Conservation (phyloP, 2,113 vertebrate species). For the Microcebus lehilahytsara region DNA sequence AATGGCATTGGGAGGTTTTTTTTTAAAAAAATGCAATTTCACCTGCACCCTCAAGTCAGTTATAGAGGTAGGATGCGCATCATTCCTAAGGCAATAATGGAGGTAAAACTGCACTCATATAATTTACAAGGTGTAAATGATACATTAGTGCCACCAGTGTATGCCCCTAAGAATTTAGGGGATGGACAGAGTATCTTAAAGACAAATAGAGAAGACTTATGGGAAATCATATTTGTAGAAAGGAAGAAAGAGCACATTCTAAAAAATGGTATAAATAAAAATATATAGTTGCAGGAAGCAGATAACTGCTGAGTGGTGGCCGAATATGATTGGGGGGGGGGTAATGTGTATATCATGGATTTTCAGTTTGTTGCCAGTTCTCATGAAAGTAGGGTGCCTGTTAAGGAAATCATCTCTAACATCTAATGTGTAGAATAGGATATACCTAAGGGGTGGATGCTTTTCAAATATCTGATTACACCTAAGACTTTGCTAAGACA, state of each 20-base stretch:
- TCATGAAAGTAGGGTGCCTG: not conserved
- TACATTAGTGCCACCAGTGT: not conserved
- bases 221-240: not conserved
- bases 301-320: not conserved
- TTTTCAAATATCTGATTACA: not conserved
- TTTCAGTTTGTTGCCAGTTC: not conserved
- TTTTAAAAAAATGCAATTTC: not conserved
- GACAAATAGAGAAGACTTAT: not conserved
- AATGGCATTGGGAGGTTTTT: not conserved
- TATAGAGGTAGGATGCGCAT: not conserved
- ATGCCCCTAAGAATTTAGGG: not conserved
- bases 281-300: not conserved
- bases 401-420: not conserved
- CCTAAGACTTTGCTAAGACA: not conserved
- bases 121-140: not conserved
- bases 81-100: not conserved
- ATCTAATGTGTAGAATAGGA: not conserved
- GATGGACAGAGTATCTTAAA: not conserved
- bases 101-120: not conserved
- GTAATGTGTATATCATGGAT: not conserved
- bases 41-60: not conserved
- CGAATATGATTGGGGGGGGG: fast-evolving
- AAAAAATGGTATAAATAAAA: not conserved
- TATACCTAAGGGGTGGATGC: not conserved
- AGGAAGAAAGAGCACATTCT: not conserved